These are phyloP conservation scores for Bombyx huttoni DNA, from an alignment of 2,888 invertebrate genomes.

Conservation along the genomic window DNA sequence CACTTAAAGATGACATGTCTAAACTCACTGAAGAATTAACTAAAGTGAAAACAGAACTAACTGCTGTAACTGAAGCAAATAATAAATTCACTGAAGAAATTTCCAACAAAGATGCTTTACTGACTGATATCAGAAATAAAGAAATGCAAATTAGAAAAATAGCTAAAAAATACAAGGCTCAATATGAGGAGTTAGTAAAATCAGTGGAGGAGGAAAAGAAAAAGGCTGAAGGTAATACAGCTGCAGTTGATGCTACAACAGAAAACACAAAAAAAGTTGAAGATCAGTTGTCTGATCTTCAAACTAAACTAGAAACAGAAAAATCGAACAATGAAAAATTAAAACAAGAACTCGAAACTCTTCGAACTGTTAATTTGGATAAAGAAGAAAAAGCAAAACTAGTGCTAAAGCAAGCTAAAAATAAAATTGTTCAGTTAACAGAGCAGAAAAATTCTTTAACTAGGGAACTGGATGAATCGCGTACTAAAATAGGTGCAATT, in stretches of 20 bases:
- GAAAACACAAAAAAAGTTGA: constrained; percentile 67
- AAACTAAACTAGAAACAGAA: constrained; percentile 50
- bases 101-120: constrained; percentile 75
- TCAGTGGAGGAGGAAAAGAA: constrained; percentile 76
- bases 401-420: constrained; percentile 81
- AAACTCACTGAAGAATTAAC: constrained; percentile 75
- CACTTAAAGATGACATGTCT: constrained; percentile 70
- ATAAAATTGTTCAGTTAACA: constrained; percentile 79
- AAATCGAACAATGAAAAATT: constrained; percentile 76
- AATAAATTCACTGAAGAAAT: constrained; percentile 77
- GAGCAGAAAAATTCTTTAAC: constrained; percentile 76
- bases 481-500: constrained; percentile 58
- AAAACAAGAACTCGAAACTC: constrained; percentile 75
- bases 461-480: constrained; percentile 71
- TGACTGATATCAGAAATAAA: constrained; percentile 79
- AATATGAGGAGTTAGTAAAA: constrained; percentile 83
- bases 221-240: constrained; percentile 67
- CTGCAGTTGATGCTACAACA: constrained; percentile 53
- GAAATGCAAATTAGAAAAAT: constrained; percentile 86
- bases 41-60: constrained; percentile 74
- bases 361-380: constrained; percentile 68
- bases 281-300: constrained; percentile 56
- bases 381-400: constrained; percentile 78
- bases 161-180: constrained; percentile 92
- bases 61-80: constrained; percentile 73